Evolutionary conservation across 2,797 vertebrate genomes (phyloP).

Genomic region (Alosa sapidissima): DNA sequence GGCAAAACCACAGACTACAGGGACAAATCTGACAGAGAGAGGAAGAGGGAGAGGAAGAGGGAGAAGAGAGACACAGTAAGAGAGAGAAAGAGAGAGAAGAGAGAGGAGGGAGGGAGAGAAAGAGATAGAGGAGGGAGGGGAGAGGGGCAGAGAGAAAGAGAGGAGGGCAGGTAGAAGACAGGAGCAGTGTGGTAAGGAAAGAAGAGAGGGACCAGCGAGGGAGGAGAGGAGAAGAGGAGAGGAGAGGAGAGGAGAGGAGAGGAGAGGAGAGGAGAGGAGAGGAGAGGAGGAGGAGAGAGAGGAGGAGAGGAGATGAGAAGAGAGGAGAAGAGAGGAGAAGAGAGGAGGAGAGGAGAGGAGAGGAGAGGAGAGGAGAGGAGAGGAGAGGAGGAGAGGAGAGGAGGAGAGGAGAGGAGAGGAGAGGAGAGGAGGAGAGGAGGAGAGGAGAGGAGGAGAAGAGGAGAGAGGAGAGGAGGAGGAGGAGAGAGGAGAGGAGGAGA

Average conservation of each 20-base stretch:
- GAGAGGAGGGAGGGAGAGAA: neutral
- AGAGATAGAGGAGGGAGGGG: neutral
- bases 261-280: conserved; percentile 8
- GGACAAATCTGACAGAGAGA: neutral
- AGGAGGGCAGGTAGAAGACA: neutral
- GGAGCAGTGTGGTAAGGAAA: neutral
- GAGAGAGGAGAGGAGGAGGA: conserved; percentile 33
- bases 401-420: neutral
- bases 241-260: conserved; percentile 36
- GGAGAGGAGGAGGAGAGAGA: too few species aligned
- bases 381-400: neutral
- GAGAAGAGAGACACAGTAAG: neutral
- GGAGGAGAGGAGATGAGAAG: too few species aligned
- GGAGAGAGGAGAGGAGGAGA: too few species aligned
- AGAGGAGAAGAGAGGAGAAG: too few species aligned
- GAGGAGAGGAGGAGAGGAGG: conserved; percentile 24
- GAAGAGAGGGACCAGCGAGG: too few species aligned
- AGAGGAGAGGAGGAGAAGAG: conserved; percentile 45
- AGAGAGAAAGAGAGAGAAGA: neutral
- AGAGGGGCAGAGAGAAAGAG: neutral
- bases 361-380: neutral
- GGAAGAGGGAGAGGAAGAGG: neutral
- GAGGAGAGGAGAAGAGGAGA: conserved; percentile 33
- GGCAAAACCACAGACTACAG: neutral
- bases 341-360: too few species aligned